A percentile compares a stretch with the other conserved stretches of the same genome.
Evolutionary conservation across 2,113 vertebrate genomes (phyloP).

Genomic region (Baryphthengus martii): DNA sequence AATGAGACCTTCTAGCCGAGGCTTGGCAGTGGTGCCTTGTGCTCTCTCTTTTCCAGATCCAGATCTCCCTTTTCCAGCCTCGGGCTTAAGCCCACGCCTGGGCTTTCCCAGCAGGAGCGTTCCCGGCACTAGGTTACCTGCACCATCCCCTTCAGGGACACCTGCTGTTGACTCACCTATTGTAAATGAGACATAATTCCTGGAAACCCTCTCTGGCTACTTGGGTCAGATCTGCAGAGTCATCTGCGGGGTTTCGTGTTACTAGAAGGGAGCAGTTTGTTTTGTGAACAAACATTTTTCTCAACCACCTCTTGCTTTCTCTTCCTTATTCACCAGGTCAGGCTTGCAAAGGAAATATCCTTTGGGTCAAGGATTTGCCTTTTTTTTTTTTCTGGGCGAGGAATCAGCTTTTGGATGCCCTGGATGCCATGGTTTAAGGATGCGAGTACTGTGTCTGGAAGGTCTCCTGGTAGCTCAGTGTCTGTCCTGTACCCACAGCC

Average conservation of each 20-base stretch:
- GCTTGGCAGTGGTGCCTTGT: background rate
- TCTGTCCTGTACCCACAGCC: background rate
- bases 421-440: background rate
- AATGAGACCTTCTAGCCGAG: background rate
- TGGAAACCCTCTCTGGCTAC: background rate
- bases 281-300: conserved; percentile 38
- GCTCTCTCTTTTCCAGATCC: background rate
- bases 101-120: background rate
- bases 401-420: background rate
- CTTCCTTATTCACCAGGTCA: background rate
- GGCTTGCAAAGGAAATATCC: background rate
- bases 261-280: conserved; percentile 33
- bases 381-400: too few relatives aligned
- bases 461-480: background rate
- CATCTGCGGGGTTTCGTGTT: background rate
- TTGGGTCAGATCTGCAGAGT: background rate
- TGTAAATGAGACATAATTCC: conserved; percentile 1
- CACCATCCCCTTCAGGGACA: background rate
- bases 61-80: background rate
- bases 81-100: background rate
- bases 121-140: background rate
- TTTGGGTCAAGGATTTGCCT: background rate
- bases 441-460: background rate
- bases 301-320: background rate
- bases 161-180: conserved; percentile 50